Conservation (phyloP, 2,888 invertebrate species). For the Lepidocyrtinus sp. region DNA sequence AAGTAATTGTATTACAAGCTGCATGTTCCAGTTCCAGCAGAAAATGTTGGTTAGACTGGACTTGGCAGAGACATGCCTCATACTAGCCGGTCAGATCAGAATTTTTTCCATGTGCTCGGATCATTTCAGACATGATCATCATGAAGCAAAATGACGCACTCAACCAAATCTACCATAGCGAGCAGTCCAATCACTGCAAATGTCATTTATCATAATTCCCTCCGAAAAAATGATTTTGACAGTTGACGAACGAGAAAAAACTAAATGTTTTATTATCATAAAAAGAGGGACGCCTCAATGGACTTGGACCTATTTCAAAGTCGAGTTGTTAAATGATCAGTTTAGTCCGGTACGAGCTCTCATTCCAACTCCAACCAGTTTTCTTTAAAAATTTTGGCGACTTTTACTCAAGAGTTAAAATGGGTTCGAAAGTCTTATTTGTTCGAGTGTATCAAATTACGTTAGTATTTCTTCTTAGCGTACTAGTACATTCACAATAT, state of each 20-base stretch:
- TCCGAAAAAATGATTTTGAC: slow-evolving; percentile 28
- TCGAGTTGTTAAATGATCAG: neutral
- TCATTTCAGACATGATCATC: neutral
- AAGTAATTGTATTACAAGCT: too few species aligned
- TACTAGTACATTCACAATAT: neutral
- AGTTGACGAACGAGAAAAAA: too few species aligned
- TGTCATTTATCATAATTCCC: slow-evolving; percentile 44
- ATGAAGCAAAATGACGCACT: neutral
- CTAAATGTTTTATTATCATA: slow-evolving; percentile 33
- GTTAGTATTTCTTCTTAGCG: neutral
- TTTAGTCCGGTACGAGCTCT: neutral
- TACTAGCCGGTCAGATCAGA: too few species aligned
- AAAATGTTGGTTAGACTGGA: too few species aligned
- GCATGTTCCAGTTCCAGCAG: neutral
- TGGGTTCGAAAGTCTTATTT: neutral
- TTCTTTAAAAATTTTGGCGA: neutral
- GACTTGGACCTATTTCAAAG: slow-evolving; percentile 2
- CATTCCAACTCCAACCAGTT: too few species aligned
- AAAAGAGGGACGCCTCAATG: neutral
- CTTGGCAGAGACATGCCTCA: too few species aligned
- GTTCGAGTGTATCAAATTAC: neutral
- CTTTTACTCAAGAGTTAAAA: neutral
- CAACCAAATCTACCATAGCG: too few species aligned
- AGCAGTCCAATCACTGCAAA: slow-evolving; percentile 33
- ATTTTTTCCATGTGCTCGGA: neutral